Base-by-base conservation (phyloP, 1,140 invertebrate species). In the Drosophila azteca region DNA sequence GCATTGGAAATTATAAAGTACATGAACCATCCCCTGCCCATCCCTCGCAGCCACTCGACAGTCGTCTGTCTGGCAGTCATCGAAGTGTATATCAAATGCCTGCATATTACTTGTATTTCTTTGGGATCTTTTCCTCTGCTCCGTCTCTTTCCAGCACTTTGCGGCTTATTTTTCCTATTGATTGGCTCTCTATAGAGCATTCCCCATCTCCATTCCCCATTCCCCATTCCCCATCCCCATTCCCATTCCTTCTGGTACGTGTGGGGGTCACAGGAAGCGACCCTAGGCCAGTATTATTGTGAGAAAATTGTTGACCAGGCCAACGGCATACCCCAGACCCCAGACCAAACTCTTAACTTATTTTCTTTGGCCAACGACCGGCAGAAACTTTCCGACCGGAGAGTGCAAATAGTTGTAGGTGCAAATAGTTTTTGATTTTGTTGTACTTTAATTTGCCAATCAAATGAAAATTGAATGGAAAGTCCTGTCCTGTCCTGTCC, bases 181-280 rank as follows among this genome's bases (percentile, higher is more conserved):
- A 87, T 82, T 87, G 82, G 82, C 59, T 63, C 20, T 48, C 60
- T 64, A 41, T 66, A 15, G 41, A 39, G 24, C 58, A 52, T 20
- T 31, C 50, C 55, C 51, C 26, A n/a, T n/a, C n/a, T n/a, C 20
- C 9, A 11, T 6, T n/a, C 11, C 11, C 54, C 8, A 0, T 3
- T n/a, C n/a, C 26, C 20, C 9, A 11, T 6, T 6, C 11, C 11
- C 54, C 8, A 0, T 3, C 58, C 22, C 48, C 22, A 24, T 31
- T 46, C 41, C 69, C 17, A 20, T 52, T 46, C 24, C 20, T 55
- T 46, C 46, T 41, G 55, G 53, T 44, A 77, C 81, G 73, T 81
- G 81, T 75, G 64, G 74, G 65, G 82, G 78, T 85, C 69, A 87
- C 73, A 75, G 82, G 69, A 87, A 78, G 69, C 77, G 82, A 83